Percentiles rank a stretch among this genome's conserved stretches.
phyloP scores from a whole-genome alignment of 1,140 invertebrate species.

The Holotrichia oblita region DNA sequence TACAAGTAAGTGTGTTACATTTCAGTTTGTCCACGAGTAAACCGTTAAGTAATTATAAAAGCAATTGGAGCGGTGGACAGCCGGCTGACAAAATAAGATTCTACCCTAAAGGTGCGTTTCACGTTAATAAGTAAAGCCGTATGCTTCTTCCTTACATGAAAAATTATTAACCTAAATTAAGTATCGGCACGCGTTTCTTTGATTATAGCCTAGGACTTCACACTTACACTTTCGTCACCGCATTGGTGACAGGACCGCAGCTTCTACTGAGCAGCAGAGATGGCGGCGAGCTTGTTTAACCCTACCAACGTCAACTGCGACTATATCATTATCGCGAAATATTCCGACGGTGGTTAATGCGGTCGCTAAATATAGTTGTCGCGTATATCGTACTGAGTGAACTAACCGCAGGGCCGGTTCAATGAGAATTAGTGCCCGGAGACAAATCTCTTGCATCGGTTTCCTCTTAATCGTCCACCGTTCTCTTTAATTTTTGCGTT shows the following conservation, averaged over 20 bases:
- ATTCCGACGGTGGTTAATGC: not conserved
- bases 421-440: constrained; percentile 1
- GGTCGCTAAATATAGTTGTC: not conserved
- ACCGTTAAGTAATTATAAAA: constrained; percentile 14
- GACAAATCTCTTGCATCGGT: constrained; percentile 1
- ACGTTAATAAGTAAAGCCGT: not conserved
- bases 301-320: not conserved
- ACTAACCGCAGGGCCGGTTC: constrained; percentile 6
- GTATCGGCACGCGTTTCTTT: constrained; percentile 15
- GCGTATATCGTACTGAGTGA: not conserved
- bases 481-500: constrained; percentile 2
- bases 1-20: constrained; percentile 8
- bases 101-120: constrained; percentile 11
- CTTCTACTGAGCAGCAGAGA: not conserved
- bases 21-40: not conserved
- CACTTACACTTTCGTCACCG: not conserved
- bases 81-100: not conserved
- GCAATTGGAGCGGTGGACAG: not conserved
- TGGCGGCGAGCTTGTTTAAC: not conserved
- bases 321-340: not conserved
- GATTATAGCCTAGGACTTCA: not conserved
- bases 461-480: not conserved
- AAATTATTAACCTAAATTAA: constrained; percentile 8
- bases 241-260: not conserved
- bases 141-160: not conserved